Base-by-base conservation (phyloP, 2,888 invertebrate species). In the Ametastegia equiseti region DNA sequence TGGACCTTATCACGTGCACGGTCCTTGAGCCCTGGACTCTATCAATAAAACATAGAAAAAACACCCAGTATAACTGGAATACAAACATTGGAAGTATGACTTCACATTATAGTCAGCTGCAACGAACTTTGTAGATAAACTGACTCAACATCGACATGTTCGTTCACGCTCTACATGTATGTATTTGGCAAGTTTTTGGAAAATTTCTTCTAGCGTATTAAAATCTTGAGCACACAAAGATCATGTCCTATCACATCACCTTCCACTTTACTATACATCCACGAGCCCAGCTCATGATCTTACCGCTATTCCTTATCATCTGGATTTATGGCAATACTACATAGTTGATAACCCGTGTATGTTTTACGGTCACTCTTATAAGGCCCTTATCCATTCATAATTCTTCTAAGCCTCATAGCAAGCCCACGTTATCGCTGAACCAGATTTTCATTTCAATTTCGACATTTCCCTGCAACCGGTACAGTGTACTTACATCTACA, bases 91-190 rank as follows among this genome's bases (percentile, higher is more conserved):
- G 9, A 33, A 19, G 36, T 19, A 27, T 36, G 39, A 65, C 19
- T 65, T 65, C 36, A 57, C 42, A 42, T 54, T 33, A 36, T 65
- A 36, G n/a, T n/a, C 65, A 65, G 65, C 39, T 65, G 65, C 36
- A 27, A 11, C 39, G 39, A 65, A 19, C 39, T n/a, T 33, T 15
- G 4, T 15, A n/a, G 13, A n/a, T 27, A 30, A 27, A 9, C 60
- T 3, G 30, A 30, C 57, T 27, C 4, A 6, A 57, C 27, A 57
- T 5, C 27, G 9, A 27, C 19, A 19, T 67, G 23, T 67, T 1
- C n/a, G 23, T 67, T 67, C 65, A 65, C 2, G 11, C n/a, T 1
- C n/a, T n/a, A n/a, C 33, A 54, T 19, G 9, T 7, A 54, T 9
- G 42, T 9, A 54, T 15, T 47, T 47, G 4, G n/a, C 3, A 47